phyloP scores from a whole-genome alignment of 2,888 invertebrate genomes.

The Scaptomyza caliginosa region DNA sequence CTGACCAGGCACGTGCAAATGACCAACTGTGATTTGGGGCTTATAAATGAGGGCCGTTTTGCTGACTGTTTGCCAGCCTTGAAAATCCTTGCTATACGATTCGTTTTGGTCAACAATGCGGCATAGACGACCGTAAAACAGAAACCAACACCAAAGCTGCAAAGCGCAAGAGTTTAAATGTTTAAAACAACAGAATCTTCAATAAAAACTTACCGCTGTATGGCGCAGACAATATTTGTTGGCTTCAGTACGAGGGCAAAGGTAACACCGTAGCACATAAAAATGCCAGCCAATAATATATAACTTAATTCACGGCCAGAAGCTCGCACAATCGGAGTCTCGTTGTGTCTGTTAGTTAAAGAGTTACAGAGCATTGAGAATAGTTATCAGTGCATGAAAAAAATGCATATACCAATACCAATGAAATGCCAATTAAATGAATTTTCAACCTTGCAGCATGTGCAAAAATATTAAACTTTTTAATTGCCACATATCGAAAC shows the following conservation, averaged over 20 bases:
- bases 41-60: conserved; percentile 96
- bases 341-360: conserved; percentile 87
- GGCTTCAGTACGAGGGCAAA: conserved; percentile 95
- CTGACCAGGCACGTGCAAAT: conserved; percentile 94
- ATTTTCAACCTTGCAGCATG: conserved; percentile 14
- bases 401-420: neutral
- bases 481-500: conserved; percentile 31
- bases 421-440: conserved; percentile 34
- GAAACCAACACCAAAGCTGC: conserved; percentile 95
- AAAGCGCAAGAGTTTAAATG: neutral
- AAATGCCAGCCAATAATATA: conserved; percentile 94
- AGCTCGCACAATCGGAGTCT: conserved; percentile 98
- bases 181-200: neutral
- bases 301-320: conserved; percentile 95
- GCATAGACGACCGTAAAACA: conserved; percentile 99
- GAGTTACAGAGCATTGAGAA: neutral
- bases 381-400: neutral
- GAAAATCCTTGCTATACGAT: conserved; percentile 97
- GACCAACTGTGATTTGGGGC: conserved; percentile 94
- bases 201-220: conserved; percentile 91
- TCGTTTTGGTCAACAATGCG: conserved; percentile 98
- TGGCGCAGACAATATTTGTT: conserved; percentile 94
- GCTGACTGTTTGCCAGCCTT: conserved; percentile 98
- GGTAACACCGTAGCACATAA: conserved; percentile 96
- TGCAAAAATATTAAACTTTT: conserved; percentile 35